Base-by-base conservation (phyloP, 1,140 invertebrate species). In the Coenobita brevimanus region DNA sequence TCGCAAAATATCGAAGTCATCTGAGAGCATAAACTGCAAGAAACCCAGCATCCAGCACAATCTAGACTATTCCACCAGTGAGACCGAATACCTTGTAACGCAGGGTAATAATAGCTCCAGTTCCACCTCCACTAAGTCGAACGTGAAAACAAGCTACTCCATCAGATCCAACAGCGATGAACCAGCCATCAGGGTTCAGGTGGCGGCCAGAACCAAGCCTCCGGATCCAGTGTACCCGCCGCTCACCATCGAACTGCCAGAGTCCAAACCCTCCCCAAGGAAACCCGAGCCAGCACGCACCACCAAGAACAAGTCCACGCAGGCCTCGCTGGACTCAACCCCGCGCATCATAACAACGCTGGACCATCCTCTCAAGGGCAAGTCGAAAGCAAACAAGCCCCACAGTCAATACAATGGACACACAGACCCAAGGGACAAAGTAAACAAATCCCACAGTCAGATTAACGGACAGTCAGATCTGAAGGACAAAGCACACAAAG, bases 331-430 rank as follows among this genome's bases (percentile, higher is more conserved):
- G 24, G 21, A 17, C 54, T 33, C 27, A 15, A 24, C 60, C 3
- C 85, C 84, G 0, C 78, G 80, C 76, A 87, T 87, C 43, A 87
- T 87, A 38, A 87, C 85, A 27, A 87, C 85, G 1, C 76, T 87
- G 3, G 85, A 87, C 76, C 85, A 75, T 13, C 85, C 85, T 50
- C 50, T 87, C 30, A 87, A 60, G 41, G 17, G n/a, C 13, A n/a
- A n/a, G n/a, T n/a, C n/a, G n/a, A n/a, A n/a, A n/a, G n/a, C n/a
- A n/a, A n/a, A n/a, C n/a, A 27, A 79, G 30, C n/a, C n/a, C 15
- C 13, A 71, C 1, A 33, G 33, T 38, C 15, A 21, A 0, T 50
- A 15, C 30, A 24, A 54, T 30, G 17, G 24, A 3, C 10, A 60
- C 27, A 21, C 38, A 15, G 75, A 36, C 13, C 71, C 54, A 17